A percentile compares a stretch with the other conserved stretches of the same genome.
Conservation (phyloP, 1,140 invertebrate species). For the Arctopsyche grandis region DNA sequence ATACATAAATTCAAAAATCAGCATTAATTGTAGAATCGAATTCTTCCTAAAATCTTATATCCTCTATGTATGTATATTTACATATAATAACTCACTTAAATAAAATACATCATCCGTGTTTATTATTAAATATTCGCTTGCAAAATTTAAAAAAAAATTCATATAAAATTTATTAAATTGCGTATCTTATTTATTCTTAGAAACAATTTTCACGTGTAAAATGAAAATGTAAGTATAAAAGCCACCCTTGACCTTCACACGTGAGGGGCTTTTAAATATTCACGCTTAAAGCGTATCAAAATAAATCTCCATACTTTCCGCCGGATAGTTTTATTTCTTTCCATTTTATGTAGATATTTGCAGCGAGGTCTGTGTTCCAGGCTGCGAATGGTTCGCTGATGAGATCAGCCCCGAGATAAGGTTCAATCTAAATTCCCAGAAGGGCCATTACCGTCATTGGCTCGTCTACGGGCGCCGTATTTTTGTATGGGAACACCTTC, state of each 20-base stretch:
- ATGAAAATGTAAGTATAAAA: no score
- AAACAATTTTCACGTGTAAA: no score
- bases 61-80: no score
- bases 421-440: conserved; percentile 50
- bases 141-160: no score
- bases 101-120: no score
- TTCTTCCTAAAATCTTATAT: no score
- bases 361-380: neutral
- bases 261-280: neutral
- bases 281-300: neutral
- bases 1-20: no score
- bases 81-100: no score
- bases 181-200: no score
- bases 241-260: neutral
- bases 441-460: conserved; percentile 47
- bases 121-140: no score
- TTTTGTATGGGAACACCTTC: conserved; percentile 37
- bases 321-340: neutral
- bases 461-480: conserved; percentile 32
- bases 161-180: no score
- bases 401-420: conserved; percentile 45
- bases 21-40: no score
- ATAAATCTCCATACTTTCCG: neutral
- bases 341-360: neutral
- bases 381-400: conserved; percentile 27